Conservation (phyloP, 2,888 invertebrate genomes). For the Eudasyphora cyanicolor region DNA sequence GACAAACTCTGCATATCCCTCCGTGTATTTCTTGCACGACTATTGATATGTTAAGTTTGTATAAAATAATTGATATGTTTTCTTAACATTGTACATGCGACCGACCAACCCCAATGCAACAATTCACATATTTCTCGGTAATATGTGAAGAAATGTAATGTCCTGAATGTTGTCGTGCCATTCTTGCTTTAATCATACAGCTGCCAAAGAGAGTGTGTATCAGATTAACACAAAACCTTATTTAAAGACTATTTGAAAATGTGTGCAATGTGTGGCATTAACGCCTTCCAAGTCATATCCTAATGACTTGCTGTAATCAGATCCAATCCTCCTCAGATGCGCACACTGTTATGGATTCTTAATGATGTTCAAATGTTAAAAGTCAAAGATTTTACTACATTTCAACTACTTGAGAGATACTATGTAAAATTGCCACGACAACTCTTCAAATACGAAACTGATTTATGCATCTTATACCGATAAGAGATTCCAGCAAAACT, state of each 20-base stretch:
- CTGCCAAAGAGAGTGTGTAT: background rate
- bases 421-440: background rate
- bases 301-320: background rate
- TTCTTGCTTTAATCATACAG: background rate
- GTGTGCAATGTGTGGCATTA: background rate
- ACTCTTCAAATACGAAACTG: background rate
- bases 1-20: no score
- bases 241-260: background rate
- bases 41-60: no score
- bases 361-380: background rate
- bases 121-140: background rate
- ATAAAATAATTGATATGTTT: no score
- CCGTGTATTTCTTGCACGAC: no score
- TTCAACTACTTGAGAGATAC: background rate
- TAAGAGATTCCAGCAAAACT: background rate
- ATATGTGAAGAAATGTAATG: background rate
- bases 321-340: background rate
- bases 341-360: background rate
- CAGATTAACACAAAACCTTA: background rate
- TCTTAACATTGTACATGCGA: no score
- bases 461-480: background rate
- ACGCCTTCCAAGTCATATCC: background rate
- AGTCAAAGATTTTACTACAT: background rate
- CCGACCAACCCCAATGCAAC: no score
- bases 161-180: background rate